Evolutionary conservation across 2,888 invertebrate species (phyloP).

Genomic region (Pseudococcus jackbeardsleyi): DNA sequence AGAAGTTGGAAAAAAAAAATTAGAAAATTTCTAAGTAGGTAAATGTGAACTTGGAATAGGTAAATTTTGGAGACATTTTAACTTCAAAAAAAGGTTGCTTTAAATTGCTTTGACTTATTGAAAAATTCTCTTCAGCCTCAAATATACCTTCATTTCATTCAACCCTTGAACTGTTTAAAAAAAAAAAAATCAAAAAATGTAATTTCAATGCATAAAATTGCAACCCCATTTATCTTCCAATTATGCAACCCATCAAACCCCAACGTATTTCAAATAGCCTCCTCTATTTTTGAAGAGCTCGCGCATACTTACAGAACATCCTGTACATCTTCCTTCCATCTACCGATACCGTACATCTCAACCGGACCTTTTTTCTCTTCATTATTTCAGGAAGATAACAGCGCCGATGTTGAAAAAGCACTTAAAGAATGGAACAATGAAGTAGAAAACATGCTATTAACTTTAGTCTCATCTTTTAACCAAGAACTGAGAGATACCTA

Average conservation of each 20-base stretch:
- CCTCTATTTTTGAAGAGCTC: background rate
- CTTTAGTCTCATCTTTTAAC: constrained; percentile 80
- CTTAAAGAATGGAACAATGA: constrained; percentile 74
- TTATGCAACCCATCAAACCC: background rate
- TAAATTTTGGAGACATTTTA: too few relatives aligned
- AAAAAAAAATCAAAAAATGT: background rate
- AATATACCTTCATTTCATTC: too few relatives aligned
- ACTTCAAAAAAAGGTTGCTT: too few relatives aligned
- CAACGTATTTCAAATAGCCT: background rate
- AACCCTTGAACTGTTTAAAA: background rate
- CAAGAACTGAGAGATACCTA: constrained; percentile 85
- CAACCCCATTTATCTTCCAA: background rate
- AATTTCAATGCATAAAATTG: background rate
- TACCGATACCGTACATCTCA: background rate
- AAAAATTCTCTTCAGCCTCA: too few relatives aligned
- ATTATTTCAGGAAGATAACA: constrained; percentile 68
- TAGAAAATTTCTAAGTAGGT: too few relatives aligned
- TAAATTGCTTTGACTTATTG: too few relatives aligned
- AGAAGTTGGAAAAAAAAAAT: too few relatives aligned
- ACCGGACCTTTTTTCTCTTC: background rate
- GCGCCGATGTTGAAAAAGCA: constrained; percentile 72
- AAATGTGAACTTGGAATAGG: too few relatives aligned
- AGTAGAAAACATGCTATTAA: constrained; percentile 77
- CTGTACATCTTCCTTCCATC: background rate
- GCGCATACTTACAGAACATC: background rate